A percentile compares a stretch with the other conserved stretches of the same genome.
These are phyloP conservation scores for Axinella damicornis DNA, from an alignment of 37 sponge, comb jelly and placozoan genomes.

Conservation along the genomic window DNA sequence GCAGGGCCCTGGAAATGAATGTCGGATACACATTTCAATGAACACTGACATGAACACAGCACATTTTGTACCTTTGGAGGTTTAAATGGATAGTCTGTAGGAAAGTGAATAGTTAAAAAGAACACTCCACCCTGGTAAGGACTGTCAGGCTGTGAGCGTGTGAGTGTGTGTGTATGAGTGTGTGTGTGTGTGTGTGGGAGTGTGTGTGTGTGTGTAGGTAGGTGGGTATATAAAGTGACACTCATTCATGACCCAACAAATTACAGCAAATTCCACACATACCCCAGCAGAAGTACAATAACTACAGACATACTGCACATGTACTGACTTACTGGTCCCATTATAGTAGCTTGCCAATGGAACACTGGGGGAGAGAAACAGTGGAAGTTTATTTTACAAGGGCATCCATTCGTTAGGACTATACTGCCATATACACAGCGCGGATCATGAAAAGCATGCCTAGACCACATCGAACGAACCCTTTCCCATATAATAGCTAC, in stretches of 20 bases:
- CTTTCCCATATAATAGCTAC: too few species aligned
- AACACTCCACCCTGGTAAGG: slow-evolving; percentile 93
- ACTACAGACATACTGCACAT: neutral
- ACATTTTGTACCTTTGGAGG: slow-evolving; percentile 92
- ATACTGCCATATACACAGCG: too few species aligned
- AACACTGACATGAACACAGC: neutral
- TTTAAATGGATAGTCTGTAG: slow-evolving; percentile 97
- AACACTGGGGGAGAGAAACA: slow-evolving; percentile 78
- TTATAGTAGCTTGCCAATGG: slow-evolving; percentile 99
- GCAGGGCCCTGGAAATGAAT: too few species aligned
- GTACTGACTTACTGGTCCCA: slow-evolving; percentile 87
- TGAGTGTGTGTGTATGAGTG: neutral
- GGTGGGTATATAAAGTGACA: neutral
- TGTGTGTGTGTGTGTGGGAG: too few species aligned
- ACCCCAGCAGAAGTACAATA: too few species aligned
- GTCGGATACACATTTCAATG: too few species aligned
- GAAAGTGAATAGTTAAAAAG: slow-evolving; percentile 96
- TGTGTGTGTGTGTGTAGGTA: neutral
- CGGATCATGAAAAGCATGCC: too few species aligned
- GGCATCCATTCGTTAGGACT: too few species aligned
- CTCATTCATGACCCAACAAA: too few species aligned
- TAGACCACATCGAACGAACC: too few species aligned
- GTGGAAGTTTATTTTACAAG: neutral
- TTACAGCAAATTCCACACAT: too few species aligned
- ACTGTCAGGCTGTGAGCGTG: slow-evolving; percentile 73